Evolutionary conservation across 2,888 invertebrate genomes (phyloP).

Genomic region (Lymantria dispar): DNA sequence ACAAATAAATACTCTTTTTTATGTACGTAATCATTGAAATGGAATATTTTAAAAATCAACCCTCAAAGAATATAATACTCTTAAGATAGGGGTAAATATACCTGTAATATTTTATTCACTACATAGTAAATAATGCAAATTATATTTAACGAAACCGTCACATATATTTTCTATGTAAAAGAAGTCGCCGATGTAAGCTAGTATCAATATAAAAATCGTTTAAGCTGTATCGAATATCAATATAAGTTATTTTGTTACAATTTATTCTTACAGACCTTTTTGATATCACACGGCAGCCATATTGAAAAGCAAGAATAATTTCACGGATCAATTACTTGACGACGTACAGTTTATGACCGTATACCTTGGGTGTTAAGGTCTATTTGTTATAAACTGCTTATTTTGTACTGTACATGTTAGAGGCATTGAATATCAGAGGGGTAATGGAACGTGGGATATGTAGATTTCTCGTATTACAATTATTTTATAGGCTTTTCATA

Average conservation of each 20-base stretch:
- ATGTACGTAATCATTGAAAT: too few relatives aligned
- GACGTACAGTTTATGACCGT: slow-evolving; percentile 17
- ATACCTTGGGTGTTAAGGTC: slow-evolving; percentile 5
- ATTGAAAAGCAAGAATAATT: slow-evolving; percentile 20
- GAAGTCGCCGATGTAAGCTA: too few relatives aligned
- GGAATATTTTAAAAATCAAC: too few relatives aligned
- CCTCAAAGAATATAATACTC: too few relatives aligned
- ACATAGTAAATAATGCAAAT: too few relatives aligned
- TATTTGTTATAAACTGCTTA: slow-evolving; percentile 2
- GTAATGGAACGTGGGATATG: slow-evolving; percentile 69
- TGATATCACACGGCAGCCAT: slow-evolving; percentile 23
- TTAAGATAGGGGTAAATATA: too few relatives aligned
- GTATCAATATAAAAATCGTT: slow-evolving; percentile 23
- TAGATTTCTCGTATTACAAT: slow-evolving; percentile 59
- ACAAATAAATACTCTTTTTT: too few relatives aligned
- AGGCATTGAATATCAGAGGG: slow-evolving; percentile 41
- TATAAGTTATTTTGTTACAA: slow-evolving; percentile 20
- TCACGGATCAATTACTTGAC: slow-evolving; percentile 8
- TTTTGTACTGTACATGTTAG: slow-evolving; percentile 9
- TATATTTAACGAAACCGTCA: too few relatives aligned
- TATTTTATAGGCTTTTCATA: slow-evolving; percentile 48
- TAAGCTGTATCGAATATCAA: slow-evolving; percentile 34
- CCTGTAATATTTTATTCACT: too few relatives aligned
- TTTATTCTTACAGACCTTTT: slow-evolving; percentile 26
- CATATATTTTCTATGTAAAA: too few relatives aligned